Percentiles rank a stretch among this genome's conserved stretches.
phyloP scores from a whole-genome alignment of 2,888 invertebrate genomes.

The Oscheius onirici region DNA sequence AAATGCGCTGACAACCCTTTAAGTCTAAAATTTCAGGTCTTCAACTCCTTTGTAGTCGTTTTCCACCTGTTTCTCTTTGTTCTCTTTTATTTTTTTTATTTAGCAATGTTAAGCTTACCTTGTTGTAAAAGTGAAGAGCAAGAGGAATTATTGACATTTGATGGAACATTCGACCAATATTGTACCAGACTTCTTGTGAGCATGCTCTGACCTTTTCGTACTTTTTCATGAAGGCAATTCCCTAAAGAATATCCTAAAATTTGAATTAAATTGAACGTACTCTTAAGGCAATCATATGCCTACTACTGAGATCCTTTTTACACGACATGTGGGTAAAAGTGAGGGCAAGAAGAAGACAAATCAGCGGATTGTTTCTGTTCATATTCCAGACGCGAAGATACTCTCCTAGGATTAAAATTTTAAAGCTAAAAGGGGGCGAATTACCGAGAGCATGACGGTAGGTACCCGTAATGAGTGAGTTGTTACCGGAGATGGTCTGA shows the following conservation, averaged over 20 bases:
- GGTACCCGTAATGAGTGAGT: slow-evolving; percentile 68
- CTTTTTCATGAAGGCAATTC: slow-evolving; percentile 63
- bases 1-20: no score
- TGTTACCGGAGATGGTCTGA: slow-evolving; percentile 68
- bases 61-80: no score
- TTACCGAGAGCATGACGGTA: slow-evolving; percentile 64
- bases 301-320: slow-evolving; percentile 67
- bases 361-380: slow-evolving; percentile 56
- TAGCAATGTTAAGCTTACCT: no score
- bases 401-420: slow-evolving; percentile 51
- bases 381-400: slow-evolving; percentile 63
- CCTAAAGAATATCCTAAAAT: slow-evolving; percentile 43
- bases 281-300: slow-evolving; percentile 63
- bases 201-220: slow-evolving; percentile 58
- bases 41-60: no score
- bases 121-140: slow-evolving; percentile 66
- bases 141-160: slow-evolving; percentile 63
- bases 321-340: slow-evolving; percentile 70
- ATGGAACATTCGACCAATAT: slow-evolving; percentile 68
- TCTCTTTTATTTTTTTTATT: no score
- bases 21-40: no score
- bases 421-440: neutral
- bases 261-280: slow-evolving; percentile 33
- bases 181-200: slow-evolving; percentile 60
- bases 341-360: slow-evolving; percentile 63